Evolutionary conservation across 2,113 vertebrate genomes (phyloP).

Genomic region (Okapia johnstoni): DNA sequence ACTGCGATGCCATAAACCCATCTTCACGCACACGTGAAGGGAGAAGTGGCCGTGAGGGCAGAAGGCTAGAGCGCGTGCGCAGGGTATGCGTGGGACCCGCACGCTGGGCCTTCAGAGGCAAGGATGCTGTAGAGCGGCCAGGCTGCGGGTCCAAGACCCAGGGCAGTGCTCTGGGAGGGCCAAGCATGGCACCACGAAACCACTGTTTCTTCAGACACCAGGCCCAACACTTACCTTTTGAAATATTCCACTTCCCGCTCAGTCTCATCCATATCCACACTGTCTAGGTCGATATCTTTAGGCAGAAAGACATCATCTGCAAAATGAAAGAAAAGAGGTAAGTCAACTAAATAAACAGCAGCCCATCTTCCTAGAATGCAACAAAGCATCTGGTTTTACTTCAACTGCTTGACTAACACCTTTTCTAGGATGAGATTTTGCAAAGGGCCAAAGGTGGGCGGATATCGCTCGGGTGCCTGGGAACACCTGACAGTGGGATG

Average conservation of each 20-base stretch:
- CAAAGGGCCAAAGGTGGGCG: background rate
- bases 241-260: slow-evolving; percentile 99
- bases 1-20: accelerated
- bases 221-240: slow-evolving; percentile 87
- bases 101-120: background rate
- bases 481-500: background rate
- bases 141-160: background rate
- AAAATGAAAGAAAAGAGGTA: slow-evolving; percentile 47
- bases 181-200: accelerated
- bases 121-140: accelerated
- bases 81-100: accelerated
- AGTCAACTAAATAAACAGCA: background rate
- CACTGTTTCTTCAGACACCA: background rate
- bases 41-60: accelerated
- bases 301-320: slow-evolving; percentile 98
- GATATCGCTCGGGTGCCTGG: too few species aligned
- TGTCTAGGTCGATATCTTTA: slow-evolving; percentile 98
- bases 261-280: slow-evolving; percentile 97
- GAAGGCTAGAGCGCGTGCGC: accelerated
- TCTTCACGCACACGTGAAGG: accelerated
- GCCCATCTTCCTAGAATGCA: background rate
- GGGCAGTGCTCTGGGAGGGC: background rate
- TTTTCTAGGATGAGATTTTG: background rate
- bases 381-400: background rate
- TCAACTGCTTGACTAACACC: background rate